Base-by-base conservation (phyloP, 2,797 vertebrate genomes). In the Erethizon dorsatum region DNA sequence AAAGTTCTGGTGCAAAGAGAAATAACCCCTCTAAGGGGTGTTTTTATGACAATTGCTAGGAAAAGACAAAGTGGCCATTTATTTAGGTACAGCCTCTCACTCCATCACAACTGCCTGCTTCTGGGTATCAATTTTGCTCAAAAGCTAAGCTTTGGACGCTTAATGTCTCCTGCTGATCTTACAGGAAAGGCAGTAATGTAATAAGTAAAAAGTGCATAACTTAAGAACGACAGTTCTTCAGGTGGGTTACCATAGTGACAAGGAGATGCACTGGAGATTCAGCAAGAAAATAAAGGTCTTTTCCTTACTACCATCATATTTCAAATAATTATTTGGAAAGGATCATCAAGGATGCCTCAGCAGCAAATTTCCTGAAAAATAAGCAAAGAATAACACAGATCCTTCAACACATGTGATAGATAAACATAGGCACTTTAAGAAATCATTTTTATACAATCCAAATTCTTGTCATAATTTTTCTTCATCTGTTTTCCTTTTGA, bases 41-140 rank as follows among this genome's bases (percentile, higher is more conserved):
- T 61, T 97, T 97, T 95, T 96, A 95, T 50, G 11, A 96, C 84
- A 97, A 88, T 6, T 56, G 14, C 37, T 77, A 88, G n/a, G 63
- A n/a, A 93, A 92, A 94, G 88, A 59, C 65, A 77, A 98, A 97
- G 54, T 41, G 69, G 31, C n/a, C 18, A 15, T 95, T 97, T 83
- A 83, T 65, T 59, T 90, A 94, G 52, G n/a, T 5, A 85, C 20
- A 77, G 26, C n/a, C 54, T 10, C 79, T 91, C 61, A 31, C 94
- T 94, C 93, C 57, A 88, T 84, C 37, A 54, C 22, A 11, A 18
- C 69, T 52, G n/a, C 45, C 79, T 95, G 4, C 6, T 54, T 82
- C 47, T 1, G 0, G 50, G 17, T 61, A 89, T 83, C 41, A 59
- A 0, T 67, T 37, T 2, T 11, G 22, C 84, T 93, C n/a, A 9